Evolutionary conservation across 2,113 vertebrate species (phyloP).

Genomic region (Lanius ludovicianus): DNA sequence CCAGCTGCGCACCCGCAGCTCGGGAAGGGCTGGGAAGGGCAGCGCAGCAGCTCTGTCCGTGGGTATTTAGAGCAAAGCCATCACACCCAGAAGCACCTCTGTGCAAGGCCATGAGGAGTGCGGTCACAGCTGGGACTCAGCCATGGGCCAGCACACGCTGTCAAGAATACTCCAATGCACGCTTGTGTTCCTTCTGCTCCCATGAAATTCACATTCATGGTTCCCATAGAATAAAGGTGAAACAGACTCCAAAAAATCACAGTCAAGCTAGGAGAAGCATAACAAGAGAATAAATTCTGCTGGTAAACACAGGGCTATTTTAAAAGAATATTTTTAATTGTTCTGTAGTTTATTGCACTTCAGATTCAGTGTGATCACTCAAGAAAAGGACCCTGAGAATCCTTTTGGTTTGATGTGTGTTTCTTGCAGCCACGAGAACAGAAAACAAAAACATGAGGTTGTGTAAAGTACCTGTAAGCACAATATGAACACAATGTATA

Average conservation of each 20-base stretch:
- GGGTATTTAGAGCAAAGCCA: background rate
- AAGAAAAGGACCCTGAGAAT: background rate
- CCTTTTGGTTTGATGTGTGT: background rate
- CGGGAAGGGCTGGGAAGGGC: background rate
- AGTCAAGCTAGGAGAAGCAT: background rate
- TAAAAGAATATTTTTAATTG: background rate
- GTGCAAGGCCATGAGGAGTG: rapidly evolving
- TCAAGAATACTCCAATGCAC: rapidly evolving
- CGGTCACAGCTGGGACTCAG: background rate
- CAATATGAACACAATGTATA: rapidly evolving
- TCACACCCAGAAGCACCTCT: background rate
- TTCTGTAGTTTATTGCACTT: background rate
- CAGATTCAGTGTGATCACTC: background rate
- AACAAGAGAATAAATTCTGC: background rate
- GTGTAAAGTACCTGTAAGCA: rapidly evolving
- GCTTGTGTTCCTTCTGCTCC: rapidly evolving
- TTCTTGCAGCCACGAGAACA: background rate
- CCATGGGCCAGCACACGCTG: rapidly evolving
- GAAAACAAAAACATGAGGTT: background rate
- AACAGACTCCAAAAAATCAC: background rate
- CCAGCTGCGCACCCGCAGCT: background rate
- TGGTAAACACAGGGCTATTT: background rate
- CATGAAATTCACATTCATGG: rapidly evolving
- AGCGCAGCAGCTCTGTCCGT: background rate
- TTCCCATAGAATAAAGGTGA: background rate